Base-by-base conservation (phyloP, 2,113 vertebrate genomes). In the Grammomys surdaster region DNA sequence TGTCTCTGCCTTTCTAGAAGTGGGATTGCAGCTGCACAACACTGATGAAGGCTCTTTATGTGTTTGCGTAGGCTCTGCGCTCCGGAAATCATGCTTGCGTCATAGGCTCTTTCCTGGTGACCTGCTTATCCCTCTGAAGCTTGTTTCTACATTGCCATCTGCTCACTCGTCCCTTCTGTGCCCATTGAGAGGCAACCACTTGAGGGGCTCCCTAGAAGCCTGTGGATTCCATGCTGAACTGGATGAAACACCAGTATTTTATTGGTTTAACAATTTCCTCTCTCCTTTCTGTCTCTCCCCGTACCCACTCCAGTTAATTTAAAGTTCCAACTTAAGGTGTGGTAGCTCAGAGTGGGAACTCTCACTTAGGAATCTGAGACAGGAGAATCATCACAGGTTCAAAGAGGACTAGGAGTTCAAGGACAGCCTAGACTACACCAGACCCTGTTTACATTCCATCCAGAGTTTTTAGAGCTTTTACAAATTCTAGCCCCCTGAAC, bases 171-270 rank as follows among this genome's bases (percentile, higher is more conserved):
- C 26, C 17, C 48, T 54, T 48, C 69, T 48, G 6, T 36, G 36
- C 1, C 46, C 56, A 14, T 54, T 75, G 20, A 56, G 89, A 98
- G 97, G 97, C 87, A 97, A 96, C 97, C 98, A 99, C 98, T 98
- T 98, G 98, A 69, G 54, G 96, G 89, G 98, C 98, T 99, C 98
- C 98, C 98, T 98, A 94, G 98, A 96, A 97, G 98, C 96, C 82
- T 93, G 94, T 97, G 97, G 95, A 95, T 87, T 69, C 0, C 2
- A 84, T 87, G 92, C 95, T 96, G 5, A 0, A 87, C 28, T 69
- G 84, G 63, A 51, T 0, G 9, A 85, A 95, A 88, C 40, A 86
- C n/a, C 94, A 0, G 14, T 0, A 0, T 46, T 92, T 1, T 0
- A 31, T 72, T 69, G 81, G 67, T 48, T 48, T 0, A 8, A 75